Evolutionary conservation across 2,797 vertebrate genomes (phyloP).

Genomic region (Ctenopoma kingsleyae): DNA sequence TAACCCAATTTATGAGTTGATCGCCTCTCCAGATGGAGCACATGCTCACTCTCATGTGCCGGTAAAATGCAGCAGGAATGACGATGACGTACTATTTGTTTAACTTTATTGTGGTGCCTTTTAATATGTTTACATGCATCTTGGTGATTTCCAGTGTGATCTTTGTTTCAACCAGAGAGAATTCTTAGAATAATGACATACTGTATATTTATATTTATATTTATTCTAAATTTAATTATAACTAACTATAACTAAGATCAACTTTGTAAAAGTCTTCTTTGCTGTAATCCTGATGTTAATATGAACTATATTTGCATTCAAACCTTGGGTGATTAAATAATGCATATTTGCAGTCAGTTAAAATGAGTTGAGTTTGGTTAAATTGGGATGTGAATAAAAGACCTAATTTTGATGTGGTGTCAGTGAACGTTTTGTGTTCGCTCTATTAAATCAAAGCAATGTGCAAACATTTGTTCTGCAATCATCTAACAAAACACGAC

Average conservation of each 20-base stretch:
- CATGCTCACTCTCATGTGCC: conserved; percentile 30
- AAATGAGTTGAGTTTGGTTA: conserved; percentile 17
- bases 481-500: conserved; percentile 45
- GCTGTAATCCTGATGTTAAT: conserved; percentile 7
- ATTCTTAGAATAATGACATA: background rate
- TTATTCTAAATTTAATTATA: background rate
- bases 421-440: conserved; percentile 2
- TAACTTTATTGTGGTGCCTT: conserved; percentile 57
- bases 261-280: conserved; percentile 1
- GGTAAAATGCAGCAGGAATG: conserved; percentile 40
- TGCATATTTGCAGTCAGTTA: conserved; percentile 7
- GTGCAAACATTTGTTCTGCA: conserved; percentile 51
- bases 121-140: conserved; percentile 48
- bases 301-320: conserved; percentile 17
- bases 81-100: conserved; percentile 56
- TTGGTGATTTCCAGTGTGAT: conserved; percentile 8
- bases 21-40: conserved; percentile 53
- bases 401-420: conserved; percentile 32
- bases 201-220: background rate
- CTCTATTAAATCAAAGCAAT: conserved; percentile 47
- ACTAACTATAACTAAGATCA: too few species aligned
- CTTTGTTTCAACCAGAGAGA: background rate
- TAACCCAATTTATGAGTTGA: conserved; percentile 73
- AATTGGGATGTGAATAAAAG: conserved; percentile 34
- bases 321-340: background rate